Conservation (phyloP, 2,113 vertebrate species). For the Sander vitreus region DNA sequence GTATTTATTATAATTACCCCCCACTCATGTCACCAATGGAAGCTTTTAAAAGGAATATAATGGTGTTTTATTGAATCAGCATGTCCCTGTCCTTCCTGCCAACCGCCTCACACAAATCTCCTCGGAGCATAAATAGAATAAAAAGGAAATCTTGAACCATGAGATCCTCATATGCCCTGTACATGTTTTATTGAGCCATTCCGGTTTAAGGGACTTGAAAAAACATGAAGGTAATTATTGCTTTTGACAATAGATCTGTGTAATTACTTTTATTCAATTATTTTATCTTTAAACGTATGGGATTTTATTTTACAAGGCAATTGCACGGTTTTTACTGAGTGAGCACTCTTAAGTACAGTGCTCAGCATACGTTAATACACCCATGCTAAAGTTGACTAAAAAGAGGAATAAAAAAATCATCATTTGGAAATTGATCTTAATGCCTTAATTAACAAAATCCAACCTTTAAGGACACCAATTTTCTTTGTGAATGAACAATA, state of each 20-base stretch:
- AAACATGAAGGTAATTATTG: constrained; percentile 29
- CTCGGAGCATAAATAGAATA: constrained; percentile 75
- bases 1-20: constrained; percentile 96
- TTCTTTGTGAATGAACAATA: too few species aligned
- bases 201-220: constrained; percentile 27
- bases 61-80: constrained; percentile 93
- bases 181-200: constrained; percentile 20
- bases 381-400: too few species aligned
- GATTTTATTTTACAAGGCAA: constrained; percentile 10
- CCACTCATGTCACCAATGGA: constrained; percentile 90
- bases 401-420: too few species aligned
- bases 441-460: too few species aligned
- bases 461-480: too few species aligned
- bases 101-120: constrained; percentile 62
- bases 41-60: constrained; percentile 92
- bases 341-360: not conserved
- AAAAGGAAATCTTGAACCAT: constrained; percentile 65
- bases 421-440: too few species aligned
- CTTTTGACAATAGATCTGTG: constrained; percentile 32
- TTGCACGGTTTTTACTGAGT: not conserved
- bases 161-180: constrained; percentile 39
- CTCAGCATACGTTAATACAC: too few species aligned
- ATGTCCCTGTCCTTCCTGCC: constrained; percentile 71
- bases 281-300: not conserved
- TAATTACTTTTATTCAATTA: not conserved